phyloP scores from a whole-genome alignment of 2,797 vertebrate genomes.

The Premnoplex brunnescens region DNA sequence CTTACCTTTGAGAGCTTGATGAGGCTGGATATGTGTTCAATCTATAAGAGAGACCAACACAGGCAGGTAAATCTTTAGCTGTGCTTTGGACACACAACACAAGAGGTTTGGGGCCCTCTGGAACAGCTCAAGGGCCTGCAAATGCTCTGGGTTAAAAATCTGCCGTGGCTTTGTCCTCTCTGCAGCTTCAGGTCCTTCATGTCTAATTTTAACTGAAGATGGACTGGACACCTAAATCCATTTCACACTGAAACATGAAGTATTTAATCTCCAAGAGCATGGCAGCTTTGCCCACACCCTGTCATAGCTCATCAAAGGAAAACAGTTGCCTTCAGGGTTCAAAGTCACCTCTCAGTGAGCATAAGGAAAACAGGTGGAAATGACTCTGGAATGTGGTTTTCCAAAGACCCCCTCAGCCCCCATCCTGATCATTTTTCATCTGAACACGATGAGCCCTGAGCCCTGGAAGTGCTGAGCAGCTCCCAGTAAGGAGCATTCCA shows the following conservation, averaged over 20 bases:
- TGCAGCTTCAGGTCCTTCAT: not conserved
- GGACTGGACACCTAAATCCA: not conserved
- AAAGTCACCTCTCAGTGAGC: not conserved
- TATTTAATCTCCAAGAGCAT: not conserved
- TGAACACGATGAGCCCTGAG: not conserved
- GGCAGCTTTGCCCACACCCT: not conserved
- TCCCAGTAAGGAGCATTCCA: not conserved
- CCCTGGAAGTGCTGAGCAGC: not conserved
- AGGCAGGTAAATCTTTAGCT: not conserved
- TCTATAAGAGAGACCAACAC: conserved; percentile 79
- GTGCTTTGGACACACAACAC: not conserved
- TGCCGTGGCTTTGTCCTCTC: not conserved
- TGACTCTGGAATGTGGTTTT: not conserved
- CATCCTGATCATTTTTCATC: not conserved
- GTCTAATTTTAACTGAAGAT: not conserved
- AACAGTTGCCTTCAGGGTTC: not conserved
- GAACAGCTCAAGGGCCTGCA: not conserved
- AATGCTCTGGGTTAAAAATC: not conserved
- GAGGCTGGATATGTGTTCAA: conserved; percentile 95
- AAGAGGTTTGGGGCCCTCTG: not conserved
- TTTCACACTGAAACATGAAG: not conserved
- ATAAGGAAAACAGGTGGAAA: not conserved
- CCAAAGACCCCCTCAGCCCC: not conserved
- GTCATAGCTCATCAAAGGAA: not conserved
- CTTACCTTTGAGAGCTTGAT: conserved; percentile 97